Base-by-base conservation (phyloP, 2,113 vertebrate genomes). In the Neodon shergylaensis region DNA sequence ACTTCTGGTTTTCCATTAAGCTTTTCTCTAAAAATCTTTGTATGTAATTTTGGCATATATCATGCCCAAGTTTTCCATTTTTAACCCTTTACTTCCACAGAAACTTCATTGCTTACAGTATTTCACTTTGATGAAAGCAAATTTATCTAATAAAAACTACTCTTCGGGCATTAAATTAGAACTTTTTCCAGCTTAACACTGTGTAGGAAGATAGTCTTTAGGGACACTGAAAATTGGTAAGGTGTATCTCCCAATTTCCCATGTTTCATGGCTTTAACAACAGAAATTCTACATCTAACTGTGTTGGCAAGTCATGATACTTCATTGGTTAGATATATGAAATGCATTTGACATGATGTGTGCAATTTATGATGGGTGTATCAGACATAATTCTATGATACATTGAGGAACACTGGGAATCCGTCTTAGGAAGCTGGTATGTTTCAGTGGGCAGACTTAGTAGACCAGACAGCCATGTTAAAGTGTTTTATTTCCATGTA, bases 1-100 rank as follows among this genome's bases (percentile, higher is more conserved):
- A 74, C 26, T 49, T 95, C 36, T 77, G 76, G 39, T 63, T 96
- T 89, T 88, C 65, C 61, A 94, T 94, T 72, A 66, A 63, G 7
- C 42, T 76, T 83, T 54, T 90, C 83, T 94, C 66, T 81, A 39
- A 91, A 91, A 95, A 74, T 12, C 26, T 17, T 78, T 14, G 1
- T 66, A 22, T 61, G 26, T 47, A 92, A 72, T 83, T 63, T 93
- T 66, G 76, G 33, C 36, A 74, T 68, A 31, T 36, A 42, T 84
- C 26, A 72, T 44, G 39, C 77, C 24, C 52, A 66, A 68, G 10
- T 76, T 93, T 94, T 47, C 36, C 54, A 19, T 76, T 24, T 90
- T 87, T 81, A 95, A 74, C 31, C 78, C 77, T 65, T 73, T 58
- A 7, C 92, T 33, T 92, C 28, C 85, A 52, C 54, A 66, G 54